Conservation (phyloP, 2,797 vertebrate genomes). For the Ptychobarbus kaznakovi region DNA sequence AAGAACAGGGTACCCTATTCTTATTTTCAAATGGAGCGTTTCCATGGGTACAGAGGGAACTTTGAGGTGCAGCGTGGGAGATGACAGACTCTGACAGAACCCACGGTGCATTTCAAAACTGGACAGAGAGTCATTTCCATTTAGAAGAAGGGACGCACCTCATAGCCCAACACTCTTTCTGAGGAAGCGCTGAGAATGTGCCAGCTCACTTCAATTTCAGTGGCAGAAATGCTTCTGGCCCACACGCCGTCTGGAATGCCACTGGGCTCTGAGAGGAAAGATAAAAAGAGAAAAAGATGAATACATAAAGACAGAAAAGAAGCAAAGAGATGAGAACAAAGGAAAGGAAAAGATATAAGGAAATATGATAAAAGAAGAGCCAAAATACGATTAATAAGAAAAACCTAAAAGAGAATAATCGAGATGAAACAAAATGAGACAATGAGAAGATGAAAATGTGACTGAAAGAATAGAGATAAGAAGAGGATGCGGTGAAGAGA, state of each 20-base stretch:
- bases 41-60: slow-evolving; percentile 46
- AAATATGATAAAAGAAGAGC: neutral
- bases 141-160: slow-evolving; percentile 83
- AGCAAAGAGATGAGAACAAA: neutral
- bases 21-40: slow-evolving; percentile 41
- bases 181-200: slow-evolving; percentile 84
- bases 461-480: neutral
- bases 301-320: slow-evolving; percentile 14
- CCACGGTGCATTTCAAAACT: slow-evolving; percentile 50
- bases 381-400: neutral
- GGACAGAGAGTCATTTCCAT: slow-evolving; percentile 70
- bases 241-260: slow-evolving; percentile 83
- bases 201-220: slow-evolving; percentile 92
- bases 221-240: slow-evolving; percentile 88
- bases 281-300: slow-evolving; percentile 59
- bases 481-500: neutral
- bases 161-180: slow-evolving; percentile 92
- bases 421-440: neutral
- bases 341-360: neutral
- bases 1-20: slow-evolving; percentile 31
- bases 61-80: slow-evolving; percentile 66
- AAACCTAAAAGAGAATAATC: neutral
- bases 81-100: slow-evolving; percentile 69
- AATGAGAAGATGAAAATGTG: neutral
- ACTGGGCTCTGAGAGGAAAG: slow-evolving; percentile 86